Conservation (phyloP, 2,797 vertebrate genomes). For the Pogonophryne albipinna region DNA sequence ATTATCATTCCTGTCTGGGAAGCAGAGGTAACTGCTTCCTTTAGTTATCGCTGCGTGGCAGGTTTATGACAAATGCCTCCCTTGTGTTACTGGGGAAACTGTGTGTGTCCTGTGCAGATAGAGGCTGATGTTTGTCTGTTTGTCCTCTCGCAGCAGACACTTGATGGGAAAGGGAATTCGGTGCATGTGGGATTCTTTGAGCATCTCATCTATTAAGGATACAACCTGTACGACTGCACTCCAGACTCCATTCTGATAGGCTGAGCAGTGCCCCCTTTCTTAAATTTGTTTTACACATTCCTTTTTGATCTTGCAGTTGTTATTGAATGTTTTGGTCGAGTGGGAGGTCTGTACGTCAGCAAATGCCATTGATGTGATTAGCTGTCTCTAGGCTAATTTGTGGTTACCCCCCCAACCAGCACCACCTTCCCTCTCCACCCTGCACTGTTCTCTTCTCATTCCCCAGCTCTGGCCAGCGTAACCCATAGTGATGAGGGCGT, state of each 20-base stretch:
- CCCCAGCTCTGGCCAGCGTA: conserved; percentile 77
- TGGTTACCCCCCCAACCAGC: conserved; percentile 41
- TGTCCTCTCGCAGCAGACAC: conserved; percentile 31
- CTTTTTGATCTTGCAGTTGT: conserved; percentile 18
- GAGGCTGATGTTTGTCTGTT: conserved; percentile 54
- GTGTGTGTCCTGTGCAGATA: conserved; percentile 31
- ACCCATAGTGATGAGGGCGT: conserved; percentile 82
- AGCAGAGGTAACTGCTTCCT: conserved; percentile 54
- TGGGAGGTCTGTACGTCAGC: conserved; percentile 74
- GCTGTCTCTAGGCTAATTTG: conserved; percentile 76
- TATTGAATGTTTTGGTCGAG: conserved; percentile 39
- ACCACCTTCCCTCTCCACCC: conserved; percentile 68
- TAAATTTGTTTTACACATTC: neutral
- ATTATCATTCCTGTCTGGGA: conserved; percentile 62
- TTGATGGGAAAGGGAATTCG: conserved; percentile 39
- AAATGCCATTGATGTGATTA: conserved; percentile 74
- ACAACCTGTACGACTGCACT: conserved; percentile 37
- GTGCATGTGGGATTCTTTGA: conserved; percentile 39
- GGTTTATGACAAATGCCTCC: conserved; percentile 71
- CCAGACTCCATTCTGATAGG: conserved; percentile 7
- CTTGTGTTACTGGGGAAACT: conserved; percentile 41
- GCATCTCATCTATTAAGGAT: conserved; percentile 31
- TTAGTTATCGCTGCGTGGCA: conserved; percentile 64
- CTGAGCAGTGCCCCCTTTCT: too few species aligned
- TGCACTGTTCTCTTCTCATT: conserved; percentile 80